Base-by-base conservation (phyloP, 2,888 invertebrate genomes). In the Linnaemya tessellans region DNA sequence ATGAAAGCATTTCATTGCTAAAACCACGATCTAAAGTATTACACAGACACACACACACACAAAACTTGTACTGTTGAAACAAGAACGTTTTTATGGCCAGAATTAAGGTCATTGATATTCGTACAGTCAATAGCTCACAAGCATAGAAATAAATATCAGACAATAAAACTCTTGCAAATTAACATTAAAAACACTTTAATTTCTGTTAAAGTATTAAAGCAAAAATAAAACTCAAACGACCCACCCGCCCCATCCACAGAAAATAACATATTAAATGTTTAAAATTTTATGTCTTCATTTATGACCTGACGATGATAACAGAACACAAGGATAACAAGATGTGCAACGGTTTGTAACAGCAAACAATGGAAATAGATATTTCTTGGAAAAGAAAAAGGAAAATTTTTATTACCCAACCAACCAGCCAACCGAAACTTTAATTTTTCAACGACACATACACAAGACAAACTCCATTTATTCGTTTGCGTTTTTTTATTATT, bases 271-370 rank as follows among this genome's bases (percentile, higher is more conserved):
- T 43, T 18, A 30, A 68, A 68, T 41, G 51, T 20, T 41, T 20
- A 15, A 62, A 54, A 22, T 30, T 80, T 64, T 71, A 80, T 54
- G 46, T 35, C 46, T 80, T 65, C 25, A 65, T 80, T 80, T 73
- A 73, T 73, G 62, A 73, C 49, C 46, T 56, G 25, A 65, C 71
- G n/a, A 64, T 38, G 38, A 78, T 38, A 54, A 71, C 22, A 18
- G 51, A 35, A 22, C 25, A 51, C 43, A 71, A 80, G 64, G 30
- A 70, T 70, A 60, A 62, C 49, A 79, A 78, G 51, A 58, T 70
- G 68, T 78, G 60, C 68, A 70, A 43, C 60, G 51, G 51, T 18
- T 49, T 58, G 60, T 70, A 62, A 60, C 38, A 51, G 11, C n/a
- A 70, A 79, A 62, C 51, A 62, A 62, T 70, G 25, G 20, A 60